Evolutionary conservation across 1,140 invertebrate genomes (phyloP).

Genomic region (Plodia interpunctella): DNA sequence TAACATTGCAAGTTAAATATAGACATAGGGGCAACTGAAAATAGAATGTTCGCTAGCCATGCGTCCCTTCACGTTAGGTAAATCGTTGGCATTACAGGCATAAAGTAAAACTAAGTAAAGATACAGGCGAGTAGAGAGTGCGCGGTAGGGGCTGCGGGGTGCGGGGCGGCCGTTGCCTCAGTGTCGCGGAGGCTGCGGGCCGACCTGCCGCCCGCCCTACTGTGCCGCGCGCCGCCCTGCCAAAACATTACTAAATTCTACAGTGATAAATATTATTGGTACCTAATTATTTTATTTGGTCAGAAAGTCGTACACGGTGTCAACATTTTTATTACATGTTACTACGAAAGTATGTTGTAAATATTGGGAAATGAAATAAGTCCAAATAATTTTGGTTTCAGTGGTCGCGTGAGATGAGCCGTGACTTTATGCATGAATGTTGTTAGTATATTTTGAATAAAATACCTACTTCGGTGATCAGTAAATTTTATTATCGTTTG

Average conservation of each 20-base stretch:
- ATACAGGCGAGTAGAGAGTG: constrained; percentile 44
- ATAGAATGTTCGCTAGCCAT: constrained; percentile 12
- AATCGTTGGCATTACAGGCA: constrained; percentile 46
- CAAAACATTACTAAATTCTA: constrained; percentile 37
- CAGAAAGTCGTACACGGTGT: neutral
- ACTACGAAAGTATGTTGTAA: neutral
- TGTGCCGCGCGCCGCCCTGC: constrained; percentile 24
- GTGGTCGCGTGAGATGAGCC: constrained; percentile 20
- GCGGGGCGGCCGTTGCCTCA: constrained; percentile 36
- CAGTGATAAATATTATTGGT: constrained; percentile 19
- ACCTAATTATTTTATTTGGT: constrained; percentile 10
- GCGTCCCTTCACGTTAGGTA: constrained; percentile 28
- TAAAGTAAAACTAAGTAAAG: constrained; percentile 63
- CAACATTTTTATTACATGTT: neutral
- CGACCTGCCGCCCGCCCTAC: constrained; percentile 44
- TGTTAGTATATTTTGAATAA: neutral
- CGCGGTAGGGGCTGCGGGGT: constrained; percentile 27
- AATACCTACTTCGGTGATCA: neutral
- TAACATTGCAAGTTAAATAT: constrained; percentile 10
- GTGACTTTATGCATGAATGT: constrained; percentile 19
- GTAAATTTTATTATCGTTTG: neutral
- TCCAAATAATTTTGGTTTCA: constrained; percentile 23
- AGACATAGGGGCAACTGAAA: neutral
- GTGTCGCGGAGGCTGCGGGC: constrained; percentile 68
- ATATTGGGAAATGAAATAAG: constrained; percentile 8